These are phyloP conservation scores for Muschampia plurimacula DNA, from an alignment of 2,888 invertebrate genomes.

Conservation along the genomic window DNA sequence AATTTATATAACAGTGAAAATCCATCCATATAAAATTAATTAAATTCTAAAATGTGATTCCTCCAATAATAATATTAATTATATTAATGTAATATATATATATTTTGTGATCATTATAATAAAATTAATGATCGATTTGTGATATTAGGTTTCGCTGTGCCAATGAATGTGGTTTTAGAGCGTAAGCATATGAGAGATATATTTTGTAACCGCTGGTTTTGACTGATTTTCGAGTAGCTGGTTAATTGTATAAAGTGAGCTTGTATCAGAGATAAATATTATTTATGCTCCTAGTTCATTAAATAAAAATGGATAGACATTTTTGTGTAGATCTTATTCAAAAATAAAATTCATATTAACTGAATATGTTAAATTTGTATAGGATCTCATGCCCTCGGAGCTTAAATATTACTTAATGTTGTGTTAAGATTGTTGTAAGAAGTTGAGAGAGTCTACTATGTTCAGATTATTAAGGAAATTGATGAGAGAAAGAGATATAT, in stretches of 20 bases:
- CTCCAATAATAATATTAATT: conserved; percentile 20
- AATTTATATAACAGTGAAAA: neutral
- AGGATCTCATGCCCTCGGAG: neutral
- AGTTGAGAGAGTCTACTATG: too few species aligned
- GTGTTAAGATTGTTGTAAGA: too few species aligned
- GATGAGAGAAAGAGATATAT: too few species aligned
- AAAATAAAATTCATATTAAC: too few species aligned
- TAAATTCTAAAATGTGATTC: conserved; percentile 23
- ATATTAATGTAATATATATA: neutral
- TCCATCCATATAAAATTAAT: conserved; percentile 20
- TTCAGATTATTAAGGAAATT: too few species aligned
- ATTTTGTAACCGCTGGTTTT: conserved; percentile 25
- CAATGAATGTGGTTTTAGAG: conserved; percentile 17
- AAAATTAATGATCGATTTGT: conserved; percentile 19
- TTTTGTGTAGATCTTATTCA: neutral
- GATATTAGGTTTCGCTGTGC: conserved; percentile 38
- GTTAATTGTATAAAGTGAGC: neutral
- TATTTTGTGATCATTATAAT: conserved; percentile 17
- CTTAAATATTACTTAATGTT: neutral
- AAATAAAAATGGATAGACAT: neutral
- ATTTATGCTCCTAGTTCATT: neutral
- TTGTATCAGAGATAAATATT: neutral
- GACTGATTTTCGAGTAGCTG: conserved; percentile 34
- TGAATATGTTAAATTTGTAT: too few species aligned
- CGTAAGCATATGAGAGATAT: conserved; percentile 17